A percentile compares a stretch with the other conserved stretches of the same genome.
phyloP scores from a whole-genome alignment of 1,140 invertebrate genomes.

The Philopotamus ludificatus region DNA sequence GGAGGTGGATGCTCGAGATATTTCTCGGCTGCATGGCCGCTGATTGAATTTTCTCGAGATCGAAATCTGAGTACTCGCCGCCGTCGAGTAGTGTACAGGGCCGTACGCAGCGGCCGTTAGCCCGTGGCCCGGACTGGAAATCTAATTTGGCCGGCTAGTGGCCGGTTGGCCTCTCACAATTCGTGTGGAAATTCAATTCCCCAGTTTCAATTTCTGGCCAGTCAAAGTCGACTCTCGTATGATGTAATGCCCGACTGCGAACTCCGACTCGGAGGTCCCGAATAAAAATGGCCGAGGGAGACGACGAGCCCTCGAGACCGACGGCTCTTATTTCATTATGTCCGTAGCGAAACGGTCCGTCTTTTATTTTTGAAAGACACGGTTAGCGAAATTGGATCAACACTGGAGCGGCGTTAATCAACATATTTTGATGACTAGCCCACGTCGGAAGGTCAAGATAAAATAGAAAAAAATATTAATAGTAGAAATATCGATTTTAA shows the following conservation, averaged over 20 bases:
- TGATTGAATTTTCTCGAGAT: not conserved
- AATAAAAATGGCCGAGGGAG: not conserved
- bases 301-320: not conserved
- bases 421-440: no score
- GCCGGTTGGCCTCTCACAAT: conserved; percentile 27
- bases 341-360: no score
- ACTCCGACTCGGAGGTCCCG: not conserved
- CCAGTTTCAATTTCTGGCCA: conserved; percentile 17
- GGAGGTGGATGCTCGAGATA: no score
- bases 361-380: no score
- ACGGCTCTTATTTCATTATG: not conserved
- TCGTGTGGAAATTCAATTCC: conserved; percentile 28
- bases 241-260: not conserved
- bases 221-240: not conserved
- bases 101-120: not conserved
- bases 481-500: no score
- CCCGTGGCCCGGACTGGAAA: conserved; percentile 14
- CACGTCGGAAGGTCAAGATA: no score
- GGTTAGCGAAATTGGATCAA: no score
- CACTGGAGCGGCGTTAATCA: no score
- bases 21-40: no score
- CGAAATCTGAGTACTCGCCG: not conserved
- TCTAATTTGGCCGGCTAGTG: conserved; percentile 25
- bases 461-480: no score
- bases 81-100: not conserved